phyloP scores from a whole-genome alignment of 2,113 vertebrate genomes.

The Anguilla japonica region DNA sequence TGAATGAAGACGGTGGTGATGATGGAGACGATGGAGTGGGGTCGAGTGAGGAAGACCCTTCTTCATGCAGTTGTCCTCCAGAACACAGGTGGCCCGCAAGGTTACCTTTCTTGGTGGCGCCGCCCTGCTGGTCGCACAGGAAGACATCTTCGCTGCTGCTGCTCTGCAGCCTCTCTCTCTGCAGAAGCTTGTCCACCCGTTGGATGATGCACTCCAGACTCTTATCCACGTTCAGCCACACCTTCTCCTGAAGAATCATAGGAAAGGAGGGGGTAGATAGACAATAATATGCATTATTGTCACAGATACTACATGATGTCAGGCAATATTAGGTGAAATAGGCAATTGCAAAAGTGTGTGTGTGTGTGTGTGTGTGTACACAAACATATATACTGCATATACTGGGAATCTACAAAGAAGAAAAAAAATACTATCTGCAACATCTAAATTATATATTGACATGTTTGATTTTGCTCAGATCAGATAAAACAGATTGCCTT shows the following conservation, averaged over 20 bases:
- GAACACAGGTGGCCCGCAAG: conserved; percentile 72
- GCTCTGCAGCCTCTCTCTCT: conserved; percentile 83
- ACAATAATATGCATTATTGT: too few relatives aligned
- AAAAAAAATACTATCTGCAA: too few relatives aligned
- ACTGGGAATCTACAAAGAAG: too few relatives aligned
- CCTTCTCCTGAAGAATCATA: conserved; percentile 80
- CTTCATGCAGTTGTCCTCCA: conserved; percentile 82
- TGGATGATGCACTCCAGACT: conserved; percentile 97
- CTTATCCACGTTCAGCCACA: conserved; percentile 97
- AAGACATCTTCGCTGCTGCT: conserved; percentile 76
- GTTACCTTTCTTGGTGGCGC: conserved; percentile 88
- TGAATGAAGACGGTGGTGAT: neutral
- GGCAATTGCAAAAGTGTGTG: too few relatives aligned
- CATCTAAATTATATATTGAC: too few relatives aligned
- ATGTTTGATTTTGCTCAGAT: too few relatives aligned
- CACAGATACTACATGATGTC: too few relatives aligned
- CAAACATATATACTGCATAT: too few relatives aligned
- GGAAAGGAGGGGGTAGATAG: neutral
- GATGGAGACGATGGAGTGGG: neutral
- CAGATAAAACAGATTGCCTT: too few relatives aligned
- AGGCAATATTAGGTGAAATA: too few relatives aligned
- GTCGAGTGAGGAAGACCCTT: conserved; percentile 48
- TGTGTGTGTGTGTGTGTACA: too few relatives aligned
- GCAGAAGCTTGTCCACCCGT: conserved; percentile 92
- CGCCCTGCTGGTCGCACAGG: conserved; percentile 69